These are phyloP conservation scores for Arrhamphus sclerolepis DNA, from an alignment of 2,797 vertebrate species.

Conservation along the genomic window DNA sequence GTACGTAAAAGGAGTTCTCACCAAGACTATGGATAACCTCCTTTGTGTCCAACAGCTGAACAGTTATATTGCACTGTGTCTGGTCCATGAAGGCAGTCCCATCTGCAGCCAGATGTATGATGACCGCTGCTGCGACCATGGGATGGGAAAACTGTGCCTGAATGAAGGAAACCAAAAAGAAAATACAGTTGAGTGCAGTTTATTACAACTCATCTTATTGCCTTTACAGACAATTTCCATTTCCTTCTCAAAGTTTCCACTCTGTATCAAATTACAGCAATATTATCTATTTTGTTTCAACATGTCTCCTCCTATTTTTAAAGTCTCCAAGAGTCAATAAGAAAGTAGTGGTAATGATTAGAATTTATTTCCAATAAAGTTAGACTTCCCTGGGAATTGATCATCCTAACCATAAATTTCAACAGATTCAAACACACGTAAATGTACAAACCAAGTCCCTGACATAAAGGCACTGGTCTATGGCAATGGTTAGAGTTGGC, in stretches of 20 bases:
- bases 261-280: not conserved
- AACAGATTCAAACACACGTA: too few relatives aligned
- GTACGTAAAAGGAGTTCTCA: constrained; percentile 49
- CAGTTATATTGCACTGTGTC: constrained; percentile 91
- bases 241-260: not conserved
- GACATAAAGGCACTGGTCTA: too few relatives aligned
- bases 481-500: too few relatives aligned
- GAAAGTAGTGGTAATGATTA: too few relatives aligned
- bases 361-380: too few relatives aligned
- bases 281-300: too few relatives aligned
- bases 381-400: too few relatives aligned
- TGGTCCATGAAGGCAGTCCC: constrained; percentile 91
- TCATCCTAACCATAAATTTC: too few relatives aligned
- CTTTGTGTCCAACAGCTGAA: constrained; percentile 93
- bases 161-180: constrained; percentile 3
- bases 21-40: constrained; percentile 91
- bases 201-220: not conserved
- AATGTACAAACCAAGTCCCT: too few relatives aligned
- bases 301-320: too few relatives aligned
- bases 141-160: constrained; percentile 93
- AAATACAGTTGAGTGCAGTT: not conserved
- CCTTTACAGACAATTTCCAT: not conserved
- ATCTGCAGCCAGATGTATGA: constrained; percentile 94
- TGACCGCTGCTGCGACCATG: constrained; percentile 94
- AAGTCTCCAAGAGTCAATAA: too few relatives aligned